Conservation (phyloP, 1,140 invertebrate genomes). For the Trachelipus rathkii region DNA sequence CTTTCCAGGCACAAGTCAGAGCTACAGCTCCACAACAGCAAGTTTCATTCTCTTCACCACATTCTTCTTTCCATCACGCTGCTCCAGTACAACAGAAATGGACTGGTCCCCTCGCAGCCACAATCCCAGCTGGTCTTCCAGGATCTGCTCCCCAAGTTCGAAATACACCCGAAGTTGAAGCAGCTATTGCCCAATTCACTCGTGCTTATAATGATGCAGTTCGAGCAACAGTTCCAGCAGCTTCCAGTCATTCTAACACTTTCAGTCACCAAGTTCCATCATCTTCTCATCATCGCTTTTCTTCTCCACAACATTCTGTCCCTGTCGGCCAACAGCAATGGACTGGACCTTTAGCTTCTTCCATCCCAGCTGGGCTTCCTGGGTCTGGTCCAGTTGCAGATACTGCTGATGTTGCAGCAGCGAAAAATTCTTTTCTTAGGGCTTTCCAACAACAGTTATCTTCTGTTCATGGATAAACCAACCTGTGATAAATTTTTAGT, state of each 20-base stretch:
- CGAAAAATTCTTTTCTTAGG: constrained; percentile 30
- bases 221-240: neutral
- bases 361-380: constrained; percentile 36
- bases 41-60: neutral
- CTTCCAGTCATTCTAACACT: too few species aligned
- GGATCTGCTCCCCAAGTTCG: constrained; percentile 16
- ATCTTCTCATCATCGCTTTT: neutral
- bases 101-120: constrained; percentile 24
- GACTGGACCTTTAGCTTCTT: constrained; percentile 36
- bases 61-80: neutral
- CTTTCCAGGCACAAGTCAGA: constrained; percentile 22
- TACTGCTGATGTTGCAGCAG: constrained; percentile 37
- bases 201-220: constrained; percentile 19
- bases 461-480: neutral
- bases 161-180: constrained; percentile 25
- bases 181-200: constrained; percentile 21
- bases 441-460: constrained; percentile 25
- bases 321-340: constrained; percentile 21
- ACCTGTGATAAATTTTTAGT: neutral
- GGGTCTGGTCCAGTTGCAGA: constrained; percentile 33
- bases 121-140: constrained; percentile 21
- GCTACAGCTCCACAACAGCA: constrained; percentile 7
- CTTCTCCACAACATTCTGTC: neutral
- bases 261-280: neutral
- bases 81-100: constrained; percentile 14